These are phyloP conservation scores for Meghimatium bilineatum DNA, from an alignment of 2,888 invertebrate genomes.

Conservation along the genomic window DNA sequence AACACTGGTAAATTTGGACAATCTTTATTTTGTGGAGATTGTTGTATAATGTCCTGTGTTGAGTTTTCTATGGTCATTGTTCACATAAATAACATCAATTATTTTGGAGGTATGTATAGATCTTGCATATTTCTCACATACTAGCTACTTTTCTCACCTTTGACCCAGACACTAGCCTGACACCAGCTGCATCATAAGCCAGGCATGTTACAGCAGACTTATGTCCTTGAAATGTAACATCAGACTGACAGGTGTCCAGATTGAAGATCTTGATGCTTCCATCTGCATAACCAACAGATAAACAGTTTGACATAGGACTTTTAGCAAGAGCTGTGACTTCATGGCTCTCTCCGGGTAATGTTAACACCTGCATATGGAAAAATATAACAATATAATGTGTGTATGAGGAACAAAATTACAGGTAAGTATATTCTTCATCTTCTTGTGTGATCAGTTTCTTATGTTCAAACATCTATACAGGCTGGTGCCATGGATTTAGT, in stretches of 20 bases:
- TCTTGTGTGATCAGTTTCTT: too few species aligned
- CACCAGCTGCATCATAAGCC: conserved; percentile 88
- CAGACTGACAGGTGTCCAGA: conserved; percentile 82
- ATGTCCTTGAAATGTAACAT: conserved; percentile 88
- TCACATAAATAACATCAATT: too few species aligned
- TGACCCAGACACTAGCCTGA: conserved; percentile 91
- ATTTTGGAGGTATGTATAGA: too few species aligned
- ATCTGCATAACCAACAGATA: conserved; percentile 95
- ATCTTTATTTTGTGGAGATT: too few species aligned
- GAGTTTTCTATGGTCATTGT: too few species aligned
- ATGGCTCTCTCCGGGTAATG: conserved; percentile 87
- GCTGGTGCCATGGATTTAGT: too few species aligned
- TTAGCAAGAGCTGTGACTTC: conserved; percentile 87
- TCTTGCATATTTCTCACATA: too few species aligned
- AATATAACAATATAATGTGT: conserved; percentile 34
- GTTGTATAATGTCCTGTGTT: too few species aligned
- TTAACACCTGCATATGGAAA: conserved; percentile 83
- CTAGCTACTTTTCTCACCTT: conserved; percentile 79
- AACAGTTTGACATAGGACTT: conserved; percentile 85
- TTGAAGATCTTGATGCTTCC: conserved; percentile 91
- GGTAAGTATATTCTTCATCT: background rate
- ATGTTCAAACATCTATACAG: too few species aligned
- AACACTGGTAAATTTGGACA: too few species aligned
- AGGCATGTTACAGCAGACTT: conserved; percentile 88
- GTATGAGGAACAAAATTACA: background rate